Base-by-base conservation (phyloP, 2,888 invertebrate genomes). In the Scrobipalpa costella region DNA sequence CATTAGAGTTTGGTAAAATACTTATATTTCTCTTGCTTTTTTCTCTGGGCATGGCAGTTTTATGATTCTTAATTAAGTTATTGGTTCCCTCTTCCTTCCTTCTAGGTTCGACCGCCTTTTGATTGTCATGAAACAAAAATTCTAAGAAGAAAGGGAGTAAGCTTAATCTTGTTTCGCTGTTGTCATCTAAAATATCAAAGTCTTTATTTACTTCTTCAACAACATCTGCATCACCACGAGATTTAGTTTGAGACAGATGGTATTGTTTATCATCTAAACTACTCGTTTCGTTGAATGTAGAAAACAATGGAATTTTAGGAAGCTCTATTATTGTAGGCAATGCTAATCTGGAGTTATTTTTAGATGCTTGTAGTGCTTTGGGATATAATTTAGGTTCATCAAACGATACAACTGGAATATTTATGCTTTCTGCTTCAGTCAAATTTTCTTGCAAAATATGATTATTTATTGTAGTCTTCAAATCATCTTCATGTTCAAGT, bases 131-230 rank as follows among this genome's bases (percentile, higher is more conserved):
- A 71, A 83, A 84, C 50, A 88, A 70, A 66, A 75, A 83, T 67
- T 87, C 74, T 63, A 86, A 67, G 75, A 86, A 84, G 66, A 79
- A 73, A 7, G 86, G 83, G 19, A 87, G 66, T 9, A 83, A 66
- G 61, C 74, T 74, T 17, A 72, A 66, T 57, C 69, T 72, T 21
- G 44, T 13, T 19, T 59, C 27, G 8, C 21, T 59, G 0, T 66
- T 8, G 19, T 66, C 33, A 38, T 70, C 64, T 61, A 61, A 33
- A 13, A 21, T 33, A 7, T 36, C 50, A 61, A 55, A 55, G 15
- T 34, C 34, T 13, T 27, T 34, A 55, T 55, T 55, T 7, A 55
- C 34, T 0, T 34, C 34, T n/a, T 55, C 33, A 34, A 34, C 15
- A 15, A 15, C n/a, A 15, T 34, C 55, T 8, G 5, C 6, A 13